Evolutionary conservation across 2,113 vertebrate species (phyloP), one percentile per base, ranked within the genome.

Genomic region (Tupaia chinensis): DNA sequence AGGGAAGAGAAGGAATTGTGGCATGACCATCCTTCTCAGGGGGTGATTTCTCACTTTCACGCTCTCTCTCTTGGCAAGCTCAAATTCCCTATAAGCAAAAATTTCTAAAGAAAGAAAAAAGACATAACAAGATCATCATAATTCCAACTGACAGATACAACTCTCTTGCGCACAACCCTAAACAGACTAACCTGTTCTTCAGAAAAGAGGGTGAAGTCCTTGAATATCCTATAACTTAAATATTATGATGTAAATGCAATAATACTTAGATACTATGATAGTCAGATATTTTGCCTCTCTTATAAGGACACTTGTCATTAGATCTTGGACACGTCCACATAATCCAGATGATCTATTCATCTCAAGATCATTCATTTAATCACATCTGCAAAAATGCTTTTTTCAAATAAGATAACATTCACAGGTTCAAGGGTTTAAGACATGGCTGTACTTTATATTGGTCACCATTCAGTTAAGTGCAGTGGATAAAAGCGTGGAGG

Each of bases 351-450:
- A n/a, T 87, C 60, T 78, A 56, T 15, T 95, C 27, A 87, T 91
- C 17, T 63, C 86, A 85, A 82, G 15, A 60, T 80, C 60, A 78
- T 63, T 66, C 68, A 92, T 7, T 89, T 93, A 88, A 85, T 88
- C 60, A 32, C 19, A 56, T 20, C 34, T 86, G 61, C 76, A 91
- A 80, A 90, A 76, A 27, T 11, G 5, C 1, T 54, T 92, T 81
- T 77, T 89, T 19, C n/a, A 89, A 95, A 85, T 54, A 93, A 72
- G 34, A 72, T 34, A 92, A 58, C 66, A 78, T 44, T 23, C 2
- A 29, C 53, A 58, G 9, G 17, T 91, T 82, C 86, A 25, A 87
- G 68, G 20, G 19, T 22, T 89, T 87, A 92, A 60, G 27, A 27
- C 5, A 27, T 70, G 15, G 61, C 1, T 58, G n/a, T 60, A 65